Evolutionary conservation across 2,888 invertebrate species (phyloP), one percentile per base, ranked within the genome.

Genomic region (Brachypterus glaber): DNA sequence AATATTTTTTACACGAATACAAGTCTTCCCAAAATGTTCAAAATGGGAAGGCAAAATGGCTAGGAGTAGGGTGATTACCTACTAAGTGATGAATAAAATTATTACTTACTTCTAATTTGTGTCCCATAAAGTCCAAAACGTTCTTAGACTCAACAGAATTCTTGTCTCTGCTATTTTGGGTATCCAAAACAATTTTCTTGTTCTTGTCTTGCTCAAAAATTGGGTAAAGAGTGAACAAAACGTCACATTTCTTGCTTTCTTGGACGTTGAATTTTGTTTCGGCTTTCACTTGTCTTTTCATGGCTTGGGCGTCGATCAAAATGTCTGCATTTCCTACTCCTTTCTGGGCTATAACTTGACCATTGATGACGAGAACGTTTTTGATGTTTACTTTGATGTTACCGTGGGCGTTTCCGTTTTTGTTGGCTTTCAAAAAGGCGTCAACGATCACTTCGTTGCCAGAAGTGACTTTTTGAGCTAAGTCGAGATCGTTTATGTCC

Each of bases 121-220:
- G 60, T 0, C 66, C 66, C 2, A 69, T 57, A 3, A 71, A 41
- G 27, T 74, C 71, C 0, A 76, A 43, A 1, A 64, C 51, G 48
- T 75, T 79, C 74, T 79, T 82, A 1, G 82, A 75, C 15, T 78
- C 75, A 1, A 82, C 27, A 27, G 8, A 11, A n/a, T n/a, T n/a
- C n/a, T n/a, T n/a, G n/a, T n/a, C n/a, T n/a, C n/a, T n/a, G 1
- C 69, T 64, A 37, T 73, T 76, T 44, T 73, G 70, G 0, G 85
- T 82, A 18, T 73, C 73, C 25, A 85, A 50, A 40, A 73, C 71
- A 3, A 87, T 49, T 50, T 79, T 80, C 51, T 82, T 79, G 29
- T 67, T 73, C 29, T 78, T 77, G 55, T 83, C 77, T 54, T 79
- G 80, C 33, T 77, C 78, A 42, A 72, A 79, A 58, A 85, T 76